Base-by-base conservation (phyloP, 2,888 invertebrate species). In the Platycheirus rosarum region DNA sequence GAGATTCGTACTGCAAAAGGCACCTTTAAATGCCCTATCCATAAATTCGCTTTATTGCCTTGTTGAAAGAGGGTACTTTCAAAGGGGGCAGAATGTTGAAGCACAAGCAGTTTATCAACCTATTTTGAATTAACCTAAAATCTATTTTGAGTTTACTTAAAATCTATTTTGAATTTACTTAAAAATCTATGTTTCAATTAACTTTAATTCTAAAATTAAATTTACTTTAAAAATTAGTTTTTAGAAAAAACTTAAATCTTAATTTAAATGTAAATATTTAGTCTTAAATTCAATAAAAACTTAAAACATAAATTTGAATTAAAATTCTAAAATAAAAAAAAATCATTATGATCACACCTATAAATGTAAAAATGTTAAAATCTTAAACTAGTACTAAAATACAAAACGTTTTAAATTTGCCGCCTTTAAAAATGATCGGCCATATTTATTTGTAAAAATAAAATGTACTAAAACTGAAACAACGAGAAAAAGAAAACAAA, bases 1-100 rank as follows among this genome's bases (percentile, higher is more conserved):
- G 40, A 49, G 46, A 49, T 60, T 29, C 60, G 51, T n/a, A 71
- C 60, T 2, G 4, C 62, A 20, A 63, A 20, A 18, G 44, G 44
- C 2, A 44, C n/a, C 14, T 23, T 42, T 3, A 57, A 26, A 7
- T 5, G 44, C 3, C 60, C 44, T 6, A 60, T 44, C 60, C 60
- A 60, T 1, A 60, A 60, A 13, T n/a, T 60, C 0, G 60, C 60
- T 13, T 1, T 60, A 14, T 14, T 48, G 23, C 35, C 62, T 9
- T 63, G 62, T 63, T 62, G 46, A 62, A 62, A 62, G 8, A 18
- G 46, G 8, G 46, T 46, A n/a, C 32, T 46, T 62, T 62, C 46
- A 37, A 62, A 62, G 6, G 44, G 29, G 60, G 29, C 32, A 46
- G 62, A 46, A 62, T 44, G 60, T 60, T 44, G 16, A n/a, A 14